Evolutionary conservation across 2,888 invertebrate genomes (phyloP), one percentile per base, ranked within the genome.

Genomic region (Amiota mariae): DNA sequence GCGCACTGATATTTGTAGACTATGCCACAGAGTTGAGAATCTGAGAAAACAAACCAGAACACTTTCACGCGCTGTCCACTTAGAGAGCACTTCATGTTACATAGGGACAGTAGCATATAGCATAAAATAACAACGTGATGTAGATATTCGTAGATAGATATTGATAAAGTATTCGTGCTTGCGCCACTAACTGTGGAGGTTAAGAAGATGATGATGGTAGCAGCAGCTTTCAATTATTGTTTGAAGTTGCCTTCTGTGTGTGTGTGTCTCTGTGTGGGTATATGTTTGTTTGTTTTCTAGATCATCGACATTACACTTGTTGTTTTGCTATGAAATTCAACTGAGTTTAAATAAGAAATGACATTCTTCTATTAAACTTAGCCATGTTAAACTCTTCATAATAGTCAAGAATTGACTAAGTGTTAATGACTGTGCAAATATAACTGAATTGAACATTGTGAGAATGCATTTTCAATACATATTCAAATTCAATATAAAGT

Each of bases 1-100:
- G n/a, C 12, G n/a, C 20, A 36, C 48, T 54, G 36, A 24, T 68
- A 68, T 68, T 68, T 68, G 67, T 68, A 68, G 51, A 54, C 51
- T 36, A 9, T 24, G 51, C n/a, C 63, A 2, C 36, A 54, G 36
- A 59, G 18, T 11, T 13, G 46, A 63, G 46, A 46, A 54, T 2
- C 6, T 46, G 36, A 63, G 46, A 46, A 24, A 36, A 11, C 15
- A 15, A 63, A 63, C 63, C 24, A 63, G 63, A 63, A 63, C 63
- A 63, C 63, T 63, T 63, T 63, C 36, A 36, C 63, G 46, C 18
- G 12, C 36, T 20, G 11, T 13, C 11, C 63, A 36, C 36, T 63
- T 13, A 8, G 18, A 12, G 63, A 24, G 63, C 15, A 36, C 63
- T 59, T 36, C 36, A 36, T 36, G 0, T 6, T 36, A 36, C 36